phyloP scores from a whole-genome alignment of 2,888 invertebrate species.

The Hydrotaea diabolus region DNA sequence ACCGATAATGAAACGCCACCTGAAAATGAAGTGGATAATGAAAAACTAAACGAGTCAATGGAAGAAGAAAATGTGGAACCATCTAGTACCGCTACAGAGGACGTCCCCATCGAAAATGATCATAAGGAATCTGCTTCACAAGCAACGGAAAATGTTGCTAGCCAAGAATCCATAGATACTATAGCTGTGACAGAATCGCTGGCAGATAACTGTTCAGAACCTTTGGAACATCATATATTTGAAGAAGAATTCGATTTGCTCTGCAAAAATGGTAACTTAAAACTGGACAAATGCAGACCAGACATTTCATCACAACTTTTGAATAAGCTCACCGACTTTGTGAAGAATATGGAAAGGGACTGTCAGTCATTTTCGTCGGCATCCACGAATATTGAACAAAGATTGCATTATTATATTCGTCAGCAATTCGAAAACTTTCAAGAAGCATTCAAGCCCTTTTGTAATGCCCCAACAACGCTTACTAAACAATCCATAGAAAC shows the following conservation, averaged over 20 bases:
- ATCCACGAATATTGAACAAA: slow-evolving; percentile 66
- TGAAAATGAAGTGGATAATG: background rate
- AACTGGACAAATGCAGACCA: background rate
- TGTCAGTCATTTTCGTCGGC: slow-evolving; percentile 66
- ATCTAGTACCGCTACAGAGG: too few relatives aligned
- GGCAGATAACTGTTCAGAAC: slow-evolving; percentile 71
- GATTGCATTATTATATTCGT: slow-evolving; percentile 70
- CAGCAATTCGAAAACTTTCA: slow-evolving; percentile 69
- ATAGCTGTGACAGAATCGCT: slow-evolving; percentile 36
- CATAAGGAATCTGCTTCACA: slow-evolving; percentile 7
- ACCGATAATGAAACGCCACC: too few relatives aligned
- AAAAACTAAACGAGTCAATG: background rate
- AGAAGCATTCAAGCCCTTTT: slow-evolving; percentile 44
- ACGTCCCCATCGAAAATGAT: background rate
- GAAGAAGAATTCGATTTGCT: slow-evolving; percentile 68
- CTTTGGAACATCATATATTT: slow-evolving; percentile 69
- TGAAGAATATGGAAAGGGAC: slow-evolving; percentile 71
- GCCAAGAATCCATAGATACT: slow-evolving; percentile 1
- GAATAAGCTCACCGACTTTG: slow-evolving; percentile 69
- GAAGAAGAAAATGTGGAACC: background rate
- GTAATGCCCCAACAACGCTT: slow-evolving; percentile 65
- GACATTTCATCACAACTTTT: slow-evolving; percentile 46
- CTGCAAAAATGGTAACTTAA: slow-evolving; percentile 54
- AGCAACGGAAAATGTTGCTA: background rate
- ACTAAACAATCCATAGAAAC: slow-evolving; percentile 41